Evolutionary conservation across 2,888 invertebrate species (phyloP), one percentile per base, ranked within the genome.

Genomic region (Rugalucina vietnamica): DNA sequence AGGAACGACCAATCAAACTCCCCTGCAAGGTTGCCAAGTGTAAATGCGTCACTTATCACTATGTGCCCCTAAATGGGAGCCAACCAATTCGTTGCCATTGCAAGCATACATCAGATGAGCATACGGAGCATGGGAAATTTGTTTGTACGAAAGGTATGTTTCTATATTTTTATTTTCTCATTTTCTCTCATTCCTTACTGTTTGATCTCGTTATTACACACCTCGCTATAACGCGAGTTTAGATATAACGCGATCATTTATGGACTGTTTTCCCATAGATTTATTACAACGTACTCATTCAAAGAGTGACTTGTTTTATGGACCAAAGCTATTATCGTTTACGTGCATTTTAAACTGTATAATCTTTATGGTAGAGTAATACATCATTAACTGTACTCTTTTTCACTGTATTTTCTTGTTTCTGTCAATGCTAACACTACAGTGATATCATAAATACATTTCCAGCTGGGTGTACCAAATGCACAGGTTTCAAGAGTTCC

Each of bases 51-150:
- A 89, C 92, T 34, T 95, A 94, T 86, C 93, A 94, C 83, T 95
- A 94, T 78, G 91, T 94, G n/a, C 95, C 95, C 0, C 81, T 93
- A 69, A 94, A 94, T 85, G 93, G 93, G 18, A 91, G 93, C 43
- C 93, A 93, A 73, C 91, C 94, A n/a, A 93, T 95, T 60, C 86
- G 95, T 1, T 95, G 95, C 83, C 92, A 91, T 12, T 95, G 95
- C 82, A 95, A 95, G 87, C 95, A 95, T 81, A 84, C 90, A 0
- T 87, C 94, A 4, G 93, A 93, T 50, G 94, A 94, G 24, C 95
- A 95, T 82, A 86, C 87, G 5, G 92, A 91, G 71, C 90, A 82
- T 27, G 86, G 87, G 27, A 94, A 94, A 27, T 94, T 92, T 82
- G 90, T 92, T 43, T 95, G 95, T 88, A 91, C 90, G 72, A 93